A percentile compares a stretch with the other conserved stretches of the same genome.
Conservation (phyloP, 2,113 vertebrate genomes). For the Gila orcuttii region DNA sequence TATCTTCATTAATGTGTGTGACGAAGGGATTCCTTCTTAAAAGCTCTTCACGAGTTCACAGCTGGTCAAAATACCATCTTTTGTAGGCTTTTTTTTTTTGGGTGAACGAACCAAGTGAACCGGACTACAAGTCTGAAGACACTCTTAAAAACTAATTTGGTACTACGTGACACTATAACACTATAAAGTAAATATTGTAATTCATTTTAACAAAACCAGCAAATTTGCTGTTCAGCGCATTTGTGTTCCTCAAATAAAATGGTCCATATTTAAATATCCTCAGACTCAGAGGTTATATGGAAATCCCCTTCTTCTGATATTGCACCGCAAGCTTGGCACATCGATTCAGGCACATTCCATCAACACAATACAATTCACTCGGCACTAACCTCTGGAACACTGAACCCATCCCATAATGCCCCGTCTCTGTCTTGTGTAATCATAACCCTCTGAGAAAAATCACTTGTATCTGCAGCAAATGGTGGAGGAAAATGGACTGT, state of each 20-base stretch:
- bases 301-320: slow-evolving; percentile 47
- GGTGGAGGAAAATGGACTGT: neutral
- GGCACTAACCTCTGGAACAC: slow-evolving; percentile 32
- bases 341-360: slow-evolving; percentile 28
- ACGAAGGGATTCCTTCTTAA: too few species aligned
- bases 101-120: too few species aligned
- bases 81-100: too few species aligned
- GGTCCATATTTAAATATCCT: neutral
- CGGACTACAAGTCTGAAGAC: too few species aligned
- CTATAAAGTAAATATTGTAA: neutral
- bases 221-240: neutral
- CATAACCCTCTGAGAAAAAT: slow-evolving; percentile 14
- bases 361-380: slow-evolving; percentile 30
- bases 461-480: neutral
- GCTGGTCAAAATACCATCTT: too few species aligned
- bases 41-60: too few species aligned
- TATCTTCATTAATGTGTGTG: too few species aligned
- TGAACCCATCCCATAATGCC: slow-evolving; percentile 48
- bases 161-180: neutral
- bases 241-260: neutral
- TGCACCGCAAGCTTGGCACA: slow-evolving; percentile 37
- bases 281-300: neutral
- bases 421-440: slow-evolving; percentile 34
- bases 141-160: neutral
- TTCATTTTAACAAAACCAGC: neutral